A percentile compares a stretch with the other conserved stretches of the same genome.
These are phyloP conservation scores for Thermophis baileyi DNA, from an alignment of 2,113 vertebrate species.

Conservation along the genomic window DNA sequence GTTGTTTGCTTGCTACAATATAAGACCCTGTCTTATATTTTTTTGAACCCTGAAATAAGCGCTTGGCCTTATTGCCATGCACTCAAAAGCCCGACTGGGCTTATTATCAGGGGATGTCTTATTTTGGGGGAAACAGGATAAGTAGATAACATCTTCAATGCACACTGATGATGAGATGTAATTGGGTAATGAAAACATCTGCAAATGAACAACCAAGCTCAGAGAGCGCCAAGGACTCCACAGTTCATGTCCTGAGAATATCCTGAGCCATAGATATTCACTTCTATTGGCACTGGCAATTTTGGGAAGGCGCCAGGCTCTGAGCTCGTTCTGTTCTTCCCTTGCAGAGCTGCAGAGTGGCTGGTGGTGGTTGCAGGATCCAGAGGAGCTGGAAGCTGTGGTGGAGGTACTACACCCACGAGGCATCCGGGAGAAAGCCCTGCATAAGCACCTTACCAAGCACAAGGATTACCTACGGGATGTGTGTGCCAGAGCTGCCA, in stretches of 20 bases:
- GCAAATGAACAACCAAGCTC: not conserved
- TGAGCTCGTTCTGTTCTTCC: not conserved
- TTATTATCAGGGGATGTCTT: no score
- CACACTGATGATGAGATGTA: not conserved
- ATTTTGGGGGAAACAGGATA: no score
- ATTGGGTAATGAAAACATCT: not conserved
- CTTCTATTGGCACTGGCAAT: not conserved
- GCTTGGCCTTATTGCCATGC: no score
- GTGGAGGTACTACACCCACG: constrained; percentile 84
- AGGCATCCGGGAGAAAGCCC: constrained; percentile 86
- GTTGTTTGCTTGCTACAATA: no score
- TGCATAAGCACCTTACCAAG: constrained; percentile 92
- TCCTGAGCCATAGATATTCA: not conserved
- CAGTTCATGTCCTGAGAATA: not conserved
- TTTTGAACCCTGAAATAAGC: no score
- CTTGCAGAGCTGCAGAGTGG: constrained; percentile 84
- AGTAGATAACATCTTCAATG: not conserved
- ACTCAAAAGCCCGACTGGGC: no score
- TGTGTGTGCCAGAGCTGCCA: constrained; percentile 75
- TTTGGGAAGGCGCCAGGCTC: not conserved
- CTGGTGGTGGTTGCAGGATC: constrained; percentile 92
- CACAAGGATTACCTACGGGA: constrained; percentile 88
- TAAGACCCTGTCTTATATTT: no score
- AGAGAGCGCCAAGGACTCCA: not conserved
- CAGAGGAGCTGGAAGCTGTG: constrained; percentile 78